phyloP scores from a whole-genome alignment of 1,140 invertebrate genomes.

The Drosophila mauritiana region DNA sequence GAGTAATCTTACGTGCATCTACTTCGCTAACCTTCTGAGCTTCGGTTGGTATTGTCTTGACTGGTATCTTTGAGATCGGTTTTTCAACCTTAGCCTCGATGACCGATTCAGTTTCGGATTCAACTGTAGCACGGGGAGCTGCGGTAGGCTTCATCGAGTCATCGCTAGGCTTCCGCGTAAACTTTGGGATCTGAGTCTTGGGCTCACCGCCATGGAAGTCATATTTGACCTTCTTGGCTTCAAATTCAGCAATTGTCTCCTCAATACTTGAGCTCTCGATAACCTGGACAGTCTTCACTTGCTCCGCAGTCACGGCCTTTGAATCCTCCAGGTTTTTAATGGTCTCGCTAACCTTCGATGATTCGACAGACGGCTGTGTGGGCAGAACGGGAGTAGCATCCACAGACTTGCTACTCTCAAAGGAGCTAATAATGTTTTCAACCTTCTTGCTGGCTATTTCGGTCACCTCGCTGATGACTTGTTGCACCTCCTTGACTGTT shows the following conservation, averaged over 20 bases:
- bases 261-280: slow-evolving; percentile 71
- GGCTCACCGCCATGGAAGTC: slow-evolving; percentile 77
- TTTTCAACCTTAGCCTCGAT: slow-evolving; percentile 55
- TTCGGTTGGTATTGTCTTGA: slow-evolving; percentile 42
- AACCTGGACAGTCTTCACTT: slow-evolving; percentile 47
- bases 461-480: slow-evolving; percentile 68
- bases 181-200: slow-evolving; percentile 73
- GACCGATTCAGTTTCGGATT: slow-evolving; percentile 49
- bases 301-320: slow-evolving; percentile 48
- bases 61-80: slow-evolving; percentile 66
- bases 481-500: slow-evolving; percentile 56
- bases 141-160: slow-evolving; percentile 61
- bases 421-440: slow-evolving; percentile 70
- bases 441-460: slow-evolving; percentile 71
- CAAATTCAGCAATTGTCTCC: slow-evolving; percentile 79
- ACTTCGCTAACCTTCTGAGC: slow-evolving; percentile 36
- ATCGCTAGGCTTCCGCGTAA: slow-evolving; percentile 59
- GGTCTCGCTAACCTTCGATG: slow-evolving; percentile 69
- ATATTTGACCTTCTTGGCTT: slow-evolving; percentile 77
- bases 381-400: slow-evolving; percentile 10
- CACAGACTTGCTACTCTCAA: slow-evolving; percentile 51
- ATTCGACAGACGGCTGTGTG: slow-evolving; percentile 40
- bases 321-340: slow-evolving; percentile 69
- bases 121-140: slow-evolving; percentile 64
- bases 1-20: slow-evolving; percentile 69